These are phyloP conservation scores for Napeogenes inachia DNA, from an alignment of 2,888 invertebrate species.

Conservation along the genomic window DNA sequence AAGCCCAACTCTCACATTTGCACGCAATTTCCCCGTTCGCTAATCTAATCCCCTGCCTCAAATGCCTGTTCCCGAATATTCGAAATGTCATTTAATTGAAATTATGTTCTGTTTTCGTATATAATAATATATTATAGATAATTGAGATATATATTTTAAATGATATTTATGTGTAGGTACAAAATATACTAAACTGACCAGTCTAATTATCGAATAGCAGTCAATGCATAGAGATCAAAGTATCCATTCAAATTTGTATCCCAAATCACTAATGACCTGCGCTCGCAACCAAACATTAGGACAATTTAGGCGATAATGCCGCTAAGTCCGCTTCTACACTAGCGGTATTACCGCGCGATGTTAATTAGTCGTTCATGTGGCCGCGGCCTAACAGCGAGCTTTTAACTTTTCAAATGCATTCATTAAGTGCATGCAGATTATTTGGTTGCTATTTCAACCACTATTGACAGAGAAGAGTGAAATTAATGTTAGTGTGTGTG, in stretches of 20 bases:
- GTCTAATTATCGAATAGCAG: conserved; percentile 17
- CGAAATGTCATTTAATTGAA: conserved; percentile 14
- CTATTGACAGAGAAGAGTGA: conserved; percentile 54
- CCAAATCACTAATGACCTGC: conserved; percentile 51
- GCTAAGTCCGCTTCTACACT: conserved; percentile 67
- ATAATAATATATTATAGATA: no score
- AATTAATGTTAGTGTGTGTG: conserved; percentile 38
- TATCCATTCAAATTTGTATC: conserved; percentile 39
- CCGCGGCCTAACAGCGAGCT: conserved; percentile 59
- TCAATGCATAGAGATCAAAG: conserved; percentile 25
- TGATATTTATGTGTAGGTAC: no score
- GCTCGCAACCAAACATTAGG: conserved; percentile 70
- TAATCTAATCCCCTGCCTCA: conserved; percentile 39
- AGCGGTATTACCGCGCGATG: conserved; percentile 55
- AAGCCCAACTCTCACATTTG: conserved; percentile 44
- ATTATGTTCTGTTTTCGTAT: background rate
- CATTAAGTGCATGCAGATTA: conserved; percentile 63
- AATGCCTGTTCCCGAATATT: conserved; percentile 20
- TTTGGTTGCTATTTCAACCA: conserved; percentile 48
- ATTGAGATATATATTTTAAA: no score
- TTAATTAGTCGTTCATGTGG: conserved; percentile 63
- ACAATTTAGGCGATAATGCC: conserved; percentile 73
- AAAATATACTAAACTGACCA: background rate
- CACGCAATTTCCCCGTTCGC: conserved; percentile 43
- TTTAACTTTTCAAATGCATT: conserved; percentile 74